A percentile compares a stretch with the other conserved stretches of the same genome.
Evolutionary conservation across 1,140 invertebrate species (phyloP).

Genomic region (Pemphigus obesinymphae): DNA sequence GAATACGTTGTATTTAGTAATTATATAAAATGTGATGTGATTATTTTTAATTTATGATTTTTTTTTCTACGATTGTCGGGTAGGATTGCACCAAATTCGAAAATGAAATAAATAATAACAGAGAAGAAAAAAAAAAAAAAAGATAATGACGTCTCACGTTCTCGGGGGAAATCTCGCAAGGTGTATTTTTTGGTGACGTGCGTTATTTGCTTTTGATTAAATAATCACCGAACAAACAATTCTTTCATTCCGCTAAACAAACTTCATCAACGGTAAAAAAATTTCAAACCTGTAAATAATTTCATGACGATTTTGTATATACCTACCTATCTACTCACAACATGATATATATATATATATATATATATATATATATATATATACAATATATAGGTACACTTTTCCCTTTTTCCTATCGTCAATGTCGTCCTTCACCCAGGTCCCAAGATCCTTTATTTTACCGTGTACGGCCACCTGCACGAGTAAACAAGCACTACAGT

Average conservation of each 20-base stretch:
- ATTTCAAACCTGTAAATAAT: constrained; percentile 25
- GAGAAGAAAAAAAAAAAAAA: constrained; percentile 17
- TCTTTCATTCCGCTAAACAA: constrained; percentile 32
- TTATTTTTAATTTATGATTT: neutral
- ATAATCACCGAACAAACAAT: constrained; percentile 40
- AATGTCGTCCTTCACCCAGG: neutral
- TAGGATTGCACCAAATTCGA: neutral
- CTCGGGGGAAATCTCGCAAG: constrained; percentile 7
- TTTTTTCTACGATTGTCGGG: neutral
- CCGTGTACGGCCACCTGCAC: neutral
- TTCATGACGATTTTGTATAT: neutral
- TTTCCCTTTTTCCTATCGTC: neutral
- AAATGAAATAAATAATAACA: constrained; percentile 19
- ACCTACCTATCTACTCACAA: too few species aligned
- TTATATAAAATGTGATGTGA: neutral
- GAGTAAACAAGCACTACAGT: neutral
- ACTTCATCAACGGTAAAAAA: constrained; percentile 12
- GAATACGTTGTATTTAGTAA: too few species aligned
- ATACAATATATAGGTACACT: too few species aligned
- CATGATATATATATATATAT: too few species aligned
- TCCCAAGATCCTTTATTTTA: neutral
- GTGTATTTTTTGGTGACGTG: constrained; percentile 19
- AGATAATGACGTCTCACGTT: constrained; percentile 26
- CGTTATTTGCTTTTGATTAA: constrained; percentile 39
- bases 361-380: too few species aligned